Conservation (phyloP, 1,140 invertebrate genomes). For the Sitophilus oryzae region DNA sequence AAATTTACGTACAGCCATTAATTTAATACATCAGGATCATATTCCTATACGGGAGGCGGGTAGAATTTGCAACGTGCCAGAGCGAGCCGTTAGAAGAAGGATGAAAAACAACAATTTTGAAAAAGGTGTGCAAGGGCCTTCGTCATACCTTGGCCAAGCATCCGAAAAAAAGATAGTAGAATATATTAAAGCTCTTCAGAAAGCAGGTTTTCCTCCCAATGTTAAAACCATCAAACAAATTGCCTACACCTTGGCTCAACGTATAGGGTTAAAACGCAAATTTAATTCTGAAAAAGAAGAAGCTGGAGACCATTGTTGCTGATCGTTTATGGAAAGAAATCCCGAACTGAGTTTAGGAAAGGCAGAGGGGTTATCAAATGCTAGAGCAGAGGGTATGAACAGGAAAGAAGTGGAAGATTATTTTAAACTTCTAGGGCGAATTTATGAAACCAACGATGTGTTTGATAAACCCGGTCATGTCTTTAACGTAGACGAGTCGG, state of each 20-base stretch:
- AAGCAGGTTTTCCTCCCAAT: slow-evolving; percentile 4
- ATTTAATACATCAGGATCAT: no score
- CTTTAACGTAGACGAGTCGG: no score
- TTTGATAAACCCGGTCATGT: slow-evolving; percentile 37
- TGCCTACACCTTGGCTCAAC: neutral
- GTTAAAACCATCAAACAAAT: slow-evolving; percentile 4
- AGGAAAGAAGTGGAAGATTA: slow-evolving; percentile 34
- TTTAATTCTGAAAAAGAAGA: slow-evolving; percentile 4
- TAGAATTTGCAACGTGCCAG: slow-evolving; percentile 1
- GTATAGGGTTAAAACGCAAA: slow-evolving; percentile 1
- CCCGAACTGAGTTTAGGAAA: no score
- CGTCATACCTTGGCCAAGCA: slow-evolving; percentile 4
- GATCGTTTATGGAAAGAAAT: slow-evolving; percentile 41
- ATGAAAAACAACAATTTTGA: slow-evolving; percentile 4
- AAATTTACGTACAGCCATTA: no score
- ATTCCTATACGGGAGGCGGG: slow-evolving; percentile 3
- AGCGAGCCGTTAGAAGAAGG: slow-evolving; percentile 1
- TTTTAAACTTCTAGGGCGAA: slow-evolving; percentile 35
- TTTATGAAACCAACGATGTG: slow-evolving; percentile 22
- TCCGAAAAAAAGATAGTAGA: slow-evolving; percentile 2
- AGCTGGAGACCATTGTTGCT: slow-evolving; percentile 21
- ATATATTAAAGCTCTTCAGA: slow-evolving; percentile 4
- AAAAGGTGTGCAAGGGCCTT: slow-evolving; percentile 1
- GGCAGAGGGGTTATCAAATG: slow-evolving; percentile 35
- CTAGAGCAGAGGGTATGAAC: slow-evolving; percentile 27